Evolutionary conservation across 2,797 vertebrate genomes (phyloP), one percentile per base, ranked within the genome.

Genomic region (Amphiprion clarkii): DNA sequence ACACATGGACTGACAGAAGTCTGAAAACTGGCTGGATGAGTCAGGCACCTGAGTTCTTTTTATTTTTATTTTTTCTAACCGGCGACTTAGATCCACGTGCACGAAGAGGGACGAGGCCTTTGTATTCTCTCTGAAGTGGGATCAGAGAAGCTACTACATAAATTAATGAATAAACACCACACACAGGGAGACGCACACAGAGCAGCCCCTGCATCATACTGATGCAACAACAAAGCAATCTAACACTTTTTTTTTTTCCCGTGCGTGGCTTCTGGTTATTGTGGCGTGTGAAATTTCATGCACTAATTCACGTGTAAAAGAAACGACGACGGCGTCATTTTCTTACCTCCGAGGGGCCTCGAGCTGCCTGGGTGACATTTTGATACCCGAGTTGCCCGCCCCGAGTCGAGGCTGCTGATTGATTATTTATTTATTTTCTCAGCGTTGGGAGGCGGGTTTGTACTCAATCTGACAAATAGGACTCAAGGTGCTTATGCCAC

Each of bases 191-290:
- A 69, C 74, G 36, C 36, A 84, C 67, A 71, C 66, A 76, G 66
- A 88, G 81, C 85, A 87, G 87, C 82, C 76, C 49, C 88, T 88
- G 82, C 89, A 94, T 89, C 89, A 87, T 78, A 88, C 92, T 96
- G 95, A 96, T 89, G 95, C 94, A 96, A 95, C 92, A 92, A 93
- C 93, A 93, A 94, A 94, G 95, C 94, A 96, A 95, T 88, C 85
- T 70, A 84, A 81, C 69, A 78, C 84, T 79, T 12, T 39, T 39
- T 39, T 39, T 39, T 39, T 11, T 36, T 6, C 6, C 6, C 2
- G 7, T 33, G 74, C 44, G 63, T 73, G 83, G 85, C 83, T 86
- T 74, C 86, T 90, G 88, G 82, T 90, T 89, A 85, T 87, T 79
- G 82, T 79, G 83, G 81, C 57, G 67, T 84, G 83, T 75, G 81